These are phyloP conservation scores for Archivesica marissinica DNA, from an alignment of 1,140 invertebrate genomes.

Conservation along the genomic window DNA sequence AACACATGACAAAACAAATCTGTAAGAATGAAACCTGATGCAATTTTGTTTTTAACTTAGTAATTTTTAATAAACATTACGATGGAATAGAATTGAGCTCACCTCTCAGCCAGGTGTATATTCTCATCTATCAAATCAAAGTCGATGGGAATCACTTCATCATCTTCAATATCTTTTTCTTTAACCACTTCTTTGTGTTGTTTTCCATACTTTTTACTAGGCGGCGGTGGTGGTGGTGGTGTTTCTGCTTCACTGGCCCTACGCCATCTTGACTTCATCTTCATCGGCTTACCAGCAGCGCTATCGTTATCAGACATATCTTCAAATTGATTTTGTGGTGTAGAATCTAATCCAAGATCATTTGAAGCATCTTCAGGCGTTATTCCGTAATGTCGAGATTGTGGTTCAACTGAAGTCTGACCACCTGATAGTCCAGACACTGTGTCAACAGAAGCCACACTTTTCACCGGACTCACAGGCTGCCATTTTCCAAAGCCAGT, in stretches of 20 bases:
- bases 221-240: slow-evolving; percentile 51
- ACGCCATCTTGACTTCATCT: slow-evolving; percentile 93
- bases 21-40: not conserved
- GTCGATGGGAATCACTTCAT: slow-evolving; percentile 88
- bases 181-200: not conserved
- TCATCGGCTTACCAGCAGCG: slow-evolving; percentile 64
- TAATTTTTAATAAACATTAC: too few relatives aligned
- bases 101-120: slow-evolving; percentile 87
- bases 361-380: not conserved
- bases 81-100: too few relatives aligned
- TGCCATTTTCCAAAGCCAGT: slow-evolving; percentile 43
- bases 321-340: slow-evolving; percentile 38
- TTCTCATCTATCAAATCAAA: slow-evolving; percentile 94
- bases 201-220: slow-evolving; percentile 45
- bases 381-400: not conserved
- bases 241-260: slow-evolving; percentile 91
- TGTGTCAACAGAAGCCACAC: not conserved
- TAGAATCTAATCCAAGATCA: not conserved
- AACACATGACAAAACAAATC: not conserved
- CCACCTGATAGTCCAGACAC: not conserved
- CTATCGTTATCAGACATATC: slow-evolving; percentile 68
- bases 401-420: not conserved
- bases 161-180: slow-evolving; percentile 54
- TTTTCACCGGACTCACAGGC: not conserved
- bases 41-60: too few relatives aligned